phyloP scores from a whole-genome alignment of 2,797 vertebrate genomes.

The Spheniscus humboldti region DNA sequence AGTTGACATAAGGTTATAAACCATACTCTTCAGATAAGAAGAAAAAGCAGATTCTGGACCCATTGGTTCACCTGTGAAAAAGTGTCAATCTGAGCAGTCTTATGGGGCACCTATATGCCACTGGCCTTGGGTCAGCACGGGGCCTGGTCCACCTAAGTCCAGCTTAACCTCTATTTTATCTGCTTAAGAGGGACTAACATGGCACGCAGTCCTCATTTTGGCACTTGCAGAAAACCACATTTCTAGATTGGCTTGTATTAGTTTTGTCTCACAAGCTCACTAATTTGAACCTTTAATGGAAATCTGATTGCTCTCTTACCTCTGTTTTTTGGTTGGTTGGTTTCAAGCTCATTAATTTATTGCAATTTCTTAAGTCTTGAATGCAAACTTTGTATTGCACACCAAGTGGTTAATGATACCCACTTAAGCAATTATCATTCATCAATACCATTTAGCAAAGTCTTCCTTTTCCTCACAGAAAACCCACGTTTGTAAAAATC shows the following conservation, averaged over 20 bases:
- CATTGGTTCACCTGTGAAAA: neutral
- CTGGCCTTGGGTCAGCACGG: neutral
- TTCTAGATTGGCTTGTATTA: neutral
- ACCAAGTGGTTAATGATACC: neutral
- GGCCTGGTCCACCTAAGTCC: neutral
- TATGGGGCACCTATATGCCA: neutral
- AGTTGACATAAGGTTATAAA: slow-evolving; percentile 53
- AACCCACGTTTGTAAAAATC: neutral
- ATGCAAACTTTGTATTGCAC: neutral
- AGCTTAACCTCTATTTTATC: slow-evolving; percentile 12
- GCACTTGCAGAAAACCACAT: neutral
- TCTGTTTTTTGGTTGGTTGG: neutral
- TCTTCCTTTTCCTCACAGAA: neutral
- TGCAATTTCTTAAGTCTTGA: neutral
- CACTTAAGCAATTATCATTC: neutral
- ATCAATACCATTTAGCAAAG: neutral
- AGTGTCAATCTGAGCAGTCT: neutral
- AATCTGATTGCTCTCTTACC: neutral
- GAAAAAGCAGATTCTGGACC: slow-evolving; percentile 26
- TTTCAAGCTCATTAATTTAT: neutral
- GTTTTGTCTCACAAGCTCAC: neutral
- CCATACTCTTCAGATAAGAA: slow-evolving; percentile 20
- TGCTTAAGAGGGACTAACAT: neutral
- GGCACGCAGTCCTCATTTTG: neutral
- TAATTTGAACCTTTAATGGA: neutral